A percentile compares a stretch with the other conserved stretches of the same genome.
These are phyloP conservation scores for Otus sunia DNA, from an alignment of 2,113 vertebrate genomes.

Conservation along the genomic window DNA sequence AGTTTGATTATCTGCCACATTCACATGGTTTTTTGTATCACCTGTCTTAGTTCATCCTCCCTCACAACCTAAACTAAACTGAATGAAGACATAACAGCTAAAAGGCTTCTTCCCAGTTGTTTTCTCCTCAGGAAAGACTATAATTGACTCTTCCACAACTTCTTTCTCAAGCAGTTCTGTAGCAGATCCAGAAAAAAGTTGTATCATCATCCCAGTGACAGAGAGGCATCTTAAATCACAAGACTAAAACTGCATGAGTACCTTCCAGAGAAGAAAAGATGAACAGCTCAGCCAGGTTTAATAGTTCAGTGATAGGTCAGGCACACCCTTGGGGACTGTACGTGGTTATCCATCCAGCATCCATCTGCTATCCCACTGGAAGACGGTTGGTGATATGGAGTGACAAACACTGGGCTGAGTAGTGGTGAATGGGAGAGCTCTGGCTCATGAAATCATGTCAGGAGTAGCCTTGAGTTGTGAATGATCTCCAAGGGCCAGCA, in stretches of 20 bases:
- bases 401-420: not conserved
- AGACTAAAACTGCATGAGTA: not conserved
- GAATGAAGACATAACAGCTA: not conserved
- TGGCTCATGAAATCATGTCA: not conserved
- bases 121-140: not conserved
- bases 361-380: not conserved
- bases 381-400: fast-evolving
- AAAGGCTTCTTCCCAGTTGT: not conserved
- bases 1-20: not conserved
- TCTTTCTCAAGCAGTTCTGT: not conserved
- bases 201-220: not conserved
- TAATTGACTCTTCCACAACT: not conserved
- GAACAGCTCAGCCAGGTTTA: not conserved
- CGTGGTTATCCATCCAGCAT: not conserved
- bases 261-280: not conserved
- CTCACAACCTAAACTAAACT: not conserved
- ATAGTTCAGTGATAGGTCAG: not conserved
- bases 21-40: not conserved
- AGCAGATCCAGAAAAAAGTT: not conserved
- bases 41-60: not conserved
- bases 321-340: fast-evolving
- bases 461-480: not conserved
- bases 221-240: not conserved
- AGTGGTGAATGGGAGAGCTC: not conserved
- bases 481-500: not conserved